These are phyloP conservation scores for Drosophila infuscata DNA, from an alignment of 2,888 invertebrate species.

Conservation along the genomic window DNA sequence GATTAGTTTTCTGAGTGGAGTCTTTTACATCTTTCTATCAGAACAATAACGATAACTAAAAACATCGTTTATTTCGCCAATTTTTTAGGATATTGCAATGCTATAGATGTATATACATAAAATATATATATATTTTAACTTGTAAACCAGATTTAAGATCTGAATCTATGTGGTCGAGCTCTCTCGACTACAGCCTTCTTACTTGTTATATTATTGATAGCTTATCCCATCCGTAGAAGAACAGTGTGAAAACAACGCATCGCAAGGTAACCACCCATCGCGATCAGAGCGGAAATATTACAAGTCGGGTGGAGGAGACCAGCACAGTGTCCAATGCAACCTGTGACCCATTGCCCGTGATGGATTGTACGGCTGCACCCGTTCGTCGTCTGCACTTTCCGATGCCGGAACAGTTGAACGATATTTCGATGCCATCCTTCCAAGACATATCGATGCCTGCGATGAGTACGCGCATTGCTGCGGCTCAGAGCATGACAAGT, in stretches of 20 bases:
- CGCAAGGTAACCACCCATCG: constrained; percentile 39
- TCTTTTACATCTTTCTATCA: too few relatives aligned
- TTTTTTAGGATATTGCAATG: too few relatives aligned
- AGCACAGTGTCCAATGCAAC: constrained; percentile 37
- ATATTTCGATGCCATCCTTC: constrained; percentile 50
- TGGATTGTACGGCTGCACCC: constrained; percentile 14
- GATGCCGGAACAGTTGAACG: constrained; percentile 17
- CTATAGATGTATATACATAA: too few relatives aligned
- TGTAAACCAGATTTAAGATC: background rate
- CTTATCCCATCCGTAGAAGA: constrained; percentile 11
- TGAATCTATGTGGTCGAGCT: background rate
- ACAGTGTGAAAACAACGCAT: constrained; percentile 17
- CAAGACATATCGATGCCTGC: constrained; percentile 31
- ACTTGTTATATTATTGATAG: background rate
- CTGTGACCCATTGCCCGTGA: background rate
- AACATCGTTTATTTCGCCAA: too few relatives aligned
- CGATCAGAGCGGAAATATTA: constrained; percentile 52
- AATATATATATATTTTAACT: background rate
- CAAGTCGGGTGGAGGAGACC: constrained; percentile 46
- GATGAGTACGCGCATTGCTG: constrained; percentile 33
- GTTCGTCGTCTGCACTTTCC: constrained; percentile 39
- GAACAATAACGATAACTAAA: too few relatives aligned
- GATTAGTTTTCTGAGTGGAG: too few relatives aligned
- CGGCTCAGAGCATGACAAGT: background rate
- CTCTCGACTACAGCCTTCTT: too few relatives aligned